Conservation (phyloP, 2,797 vertebrate species). For the Gymnopithys bicolor region DNA sequence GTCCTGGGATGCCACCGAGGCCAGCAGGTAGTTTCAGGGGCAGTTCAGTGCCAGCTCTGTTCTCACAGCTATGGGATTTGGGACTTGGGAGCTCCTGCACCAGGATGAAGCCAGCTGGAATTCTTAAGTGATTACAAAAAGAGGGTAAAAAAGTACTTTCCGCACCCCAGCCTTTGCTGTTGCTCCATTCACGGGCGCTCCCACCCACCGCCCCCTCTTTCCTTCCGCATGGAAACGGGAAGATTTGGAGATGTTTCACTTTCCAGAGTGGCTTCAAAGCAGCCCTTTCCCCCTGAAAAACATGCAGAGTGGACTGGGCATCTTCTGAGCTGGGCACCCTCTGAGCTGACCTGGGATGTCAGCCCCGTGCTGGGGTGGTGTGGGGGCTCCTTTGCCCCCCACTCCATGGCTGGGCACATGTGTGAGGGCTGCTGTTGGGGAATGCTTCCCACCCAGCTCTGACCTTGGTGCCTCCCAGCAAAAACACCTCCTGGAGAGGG, state of each 20-base stretch:
- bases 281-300: not conserved
- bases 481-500: constrained; percentile 62
- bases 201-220: constrained; percentile 34
- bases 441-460: constrained; percentile 49
- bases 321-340: fast-evolving
- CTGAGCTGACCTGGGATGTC: fast-evolving
- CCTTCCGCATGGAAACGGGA: constrained; percentile 24
- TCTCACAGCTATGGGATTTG: constrained; percentile 21
- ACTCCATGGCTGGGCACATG: not conserved
- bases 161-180: not conserved
- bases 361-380: fast-evolving
- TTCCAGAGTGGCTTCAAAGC: not conserved
- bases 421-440: not conserved
- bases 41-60: not conserved
- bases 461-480: constrained; percentile 60
- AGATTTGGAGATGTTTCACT: not conserved
- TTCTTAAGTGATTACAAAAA: constrained; percentile 17
- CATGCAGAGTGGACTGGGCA: fast-evolving
- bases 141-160: not conserved
- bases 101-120: constrained; percentile 8
- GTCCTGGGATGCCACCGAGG: not conserved
- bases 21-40: not conserved
- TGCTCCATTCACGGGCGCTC: not conserved
- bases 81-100: not conserved
- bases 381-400: not conserved